phyloP scores from a whole-genome alignment of 2,888 invertebrate species.

The Alloscopus bannaensis region DNA sequence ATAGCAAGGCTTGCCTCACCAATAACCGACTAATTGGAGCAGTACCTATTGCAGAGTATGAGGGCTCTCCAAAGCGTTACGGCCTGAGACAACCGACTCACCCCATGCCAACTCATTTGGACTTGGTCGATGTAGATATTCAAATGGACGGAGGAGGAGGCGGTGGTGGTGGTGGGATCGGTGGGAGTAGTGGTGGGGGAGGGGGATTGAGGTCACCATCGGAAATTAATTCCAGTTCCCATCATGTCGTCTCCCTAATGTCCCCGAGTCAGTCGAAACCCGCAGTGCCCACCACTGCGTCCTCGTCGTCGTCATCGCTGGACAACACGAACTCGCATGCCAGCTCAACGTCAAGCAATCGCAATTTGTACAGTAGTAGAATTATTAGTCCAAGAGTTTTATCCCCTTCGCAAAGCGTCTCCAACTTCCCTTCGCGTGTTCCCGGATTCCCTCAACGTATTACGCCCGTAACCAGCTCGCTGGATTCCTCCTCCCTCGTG shows the following conservation, averaged over 20 bases:
- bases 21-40: slow-evolving; percentile 83
- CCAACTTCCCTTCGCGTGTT: slow-evolving; percentile 80
- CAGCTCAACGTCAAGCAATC: slow-evolving; percentile 64
- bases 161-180: slow-evolving; percentile 15
- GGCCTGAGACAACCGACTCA: slow-evolving; percentile 71
- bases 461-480: slow-evolving; percentile 60
- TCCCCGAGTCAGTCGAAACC: slow-evolving; percentile 73
- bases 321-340: slow-evolving; percentile 65
- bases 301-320: slow-evolving; percentile 65
- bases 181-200: background rate
- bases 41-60: slow-evolving; percentile 94
- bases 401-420: slow-evolving; percentile 63
- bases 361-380: slow-evolving; percentile 66
- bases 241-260: slow-evolving; percentile 47
- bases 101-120: slow-evolving; percentile 70
- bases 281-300: slow-evolving; percentile 73
- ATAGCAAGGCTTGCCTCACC: slow-evolving; percentile 65
- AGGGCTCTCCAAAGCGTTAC: slow-evolving; percentile 89
- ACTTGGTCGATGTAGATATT: slow-evolving; percentile 69
- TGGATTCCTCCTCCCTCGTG: slow-evolving; percentile 56
- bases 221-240: slow-evolving; percentile 39
- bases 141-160: slow-evolving; percentile 36
- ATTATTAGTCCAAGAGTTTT: slow-evolving; percentile 67
- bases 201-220: slow-evolving; percentile 28
- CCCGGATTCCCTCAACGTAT: slow-evolving; percentile 89